Evolutionary conservation across 2,888 invertebrate species (phyloP), one percentile per base, ranked within the genome.

Genomic region (Spilosoma lubricipeda): DNA sequence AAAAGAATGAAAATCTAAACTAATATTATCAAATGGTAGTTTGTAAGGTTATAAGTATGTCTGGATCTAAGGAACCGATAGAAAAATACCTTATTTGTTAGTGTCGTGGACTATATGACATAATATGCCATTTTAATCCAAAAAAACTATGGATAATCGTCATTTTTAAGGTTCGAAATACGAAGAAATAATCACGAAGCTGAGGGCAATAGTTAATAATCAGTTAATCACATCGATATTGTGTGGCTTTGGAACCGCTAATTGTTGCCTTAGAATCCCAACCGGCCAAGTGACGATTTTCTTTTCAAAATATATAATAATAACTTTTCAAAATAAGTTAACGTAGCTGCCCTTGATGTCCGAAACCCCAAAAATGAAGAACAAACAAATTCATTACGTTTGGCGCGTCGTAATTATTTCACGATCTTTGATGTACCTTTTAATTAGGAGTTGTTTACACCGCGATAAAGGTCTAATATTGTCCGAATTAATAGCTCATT

Each of bases 401-500:
- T 71, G 72, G 65, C 70, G 71, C 71, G 71, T 76, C 64, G 79
- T 82, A 77, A 82, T 81, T 80, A 78, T 59, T 78, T 77, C 77
- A 77, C 71, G 70, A 77, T 88, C 82, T 85, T 79, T 84, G 85
- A 77, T 78, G 74, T 77, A 79, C 72, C 77, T 82, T 82, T 86
- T 91, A 90, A 90, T 91, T 90, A 91, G 81, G 82, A 85, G 86
- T 84, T 86, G 86, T 89, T 90, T 90, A 89, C 88, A 86, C 80
- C 85, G 84, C 87, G 88, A 89, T 85, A 88, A 79, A 82, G 84
- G 81, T 84, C 86, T 92, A 90, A 92, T 92, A 90, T 89, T 86
- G 86, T 87, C 86, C 80, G 75, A 90, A 93, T 91, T 90, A 91
- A 92, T 92, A 89, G 86, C 89, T 91, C 90, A 93, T 93, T 92